Percentiles rank a stretch among this genome's conserved stretches.
Evolutionary conservation across 2,797 vertebrate genomes (phyloP).

Genomic region (Lophotriccus pileatus): DNA sequence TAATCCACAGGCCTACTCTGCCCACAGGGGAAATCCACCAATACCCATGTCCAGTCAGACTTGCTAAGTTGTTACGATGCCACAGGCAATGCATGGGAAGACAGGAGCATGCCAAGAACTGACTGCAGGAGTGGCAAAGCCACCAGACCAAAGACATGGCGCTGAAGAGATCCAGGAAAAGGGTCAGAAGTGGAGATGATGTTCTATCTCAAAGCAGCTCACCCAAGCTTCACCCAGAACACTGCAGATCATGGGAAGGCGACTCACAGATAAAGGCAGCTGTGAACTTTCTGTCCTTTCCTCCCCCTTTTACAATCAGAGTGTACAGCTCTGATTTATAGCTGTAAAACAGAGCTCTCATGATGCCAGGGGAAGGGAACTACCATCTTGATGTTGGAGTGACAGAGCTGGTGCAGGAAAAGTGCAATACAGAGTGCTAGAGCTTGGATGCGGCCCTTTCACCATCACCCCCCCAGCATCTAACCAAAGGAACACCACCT

Average conservation of each 20-base stretch:
- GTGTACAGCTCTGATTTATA: neutral
- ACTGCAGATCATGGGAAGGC: rapidly evolving
- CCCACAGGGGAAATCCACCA: neutral
- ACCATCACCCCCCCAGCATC: neutral
- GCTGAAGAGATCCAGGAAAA: neutral
- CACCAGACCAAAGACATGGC: rapidly evolving
- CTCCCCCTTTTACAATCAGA: neutral
- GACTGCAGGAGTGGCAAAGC: neutral
- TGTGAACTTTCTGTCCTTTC: neutral
- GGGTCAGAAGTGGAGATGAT: neutral
- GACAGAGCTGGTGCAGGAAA: neutral
- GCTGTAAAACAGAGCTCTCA: neutral
- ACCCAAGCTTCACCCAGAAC: neutral
- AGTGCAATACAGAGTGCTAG: neutral
- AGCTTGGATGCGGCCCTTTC: neutral
- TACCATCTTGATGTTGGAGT: too few species aligned
- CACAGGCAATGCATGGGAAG: neutral
- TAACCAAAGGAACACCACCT: neutral
- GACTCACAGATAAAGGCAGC: neutral
- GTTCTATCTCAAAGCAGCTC: neutral
- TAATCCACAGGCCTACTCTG: neutral
- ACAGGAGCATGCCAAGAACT: neutral
- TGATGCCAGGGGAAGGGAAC: neutral
- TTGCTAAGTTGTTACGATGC: neutral
- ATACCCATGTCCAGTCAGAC: neutral